Base-by-base conservation (phyloP, 2,888 invertebrate genomes). In the Scaptomyza polygonia region DNA sequence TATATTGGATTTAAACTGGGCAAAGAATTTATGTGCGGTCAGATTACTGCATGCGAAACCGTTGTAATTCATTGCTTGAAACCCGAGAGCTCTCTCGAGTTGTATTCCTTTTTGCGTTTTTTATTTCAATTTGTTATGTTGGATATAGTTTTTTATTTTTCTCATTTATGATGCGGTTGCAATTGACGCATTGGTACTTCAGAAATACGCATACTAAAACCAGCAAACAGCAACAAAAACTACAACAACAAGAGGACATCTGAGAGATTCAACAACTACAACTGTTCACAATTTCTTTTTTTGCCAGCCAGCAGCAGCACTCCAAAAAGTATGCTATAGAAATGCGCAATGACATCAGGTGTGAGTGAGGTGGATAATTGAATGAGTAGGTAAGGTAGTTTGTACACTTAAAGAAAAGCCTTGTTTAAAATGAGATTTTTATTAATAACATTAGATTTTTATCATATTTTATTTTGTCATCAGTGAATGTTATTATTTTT, bases 11-110 rank as follows among this genome's bases (percentile, higher is more conserved):
- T 48, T 51, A 72, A 76, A 64, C 73, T 64, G 75, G 71, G 63
- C 58, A 74, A 56, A 59, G 67, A 82, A 87, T 88, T 88, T 86
- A 89, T 88, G 86, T 84, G 88, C 65, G 89, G 86, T 86, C 88
- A 86, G 88, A 88, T 87, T 82, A 84, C 85, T 77, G 77, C 78
- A 78, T 66, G 73, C 75, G 74, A 69, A 48, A 70, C 66, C 63
- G 67, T 73, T 80, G 86, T 77, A 75, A 80, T 85, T 82, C 86
- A 79, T 88, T 75, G 72, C 63, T 64, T 65, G 67, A 54, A 47
- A 45, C 55, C 52, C 51, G 56, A 51, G 54, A 43, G 39, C 45
- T 57, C 8, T 57, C 8, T 47, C n/a, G 14, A 36, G 36, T 36
- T 36, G 8, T 34, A 29, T 47, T 65, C 25, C 8, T 32, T n/a